phyloP scores from a whole-genome alignment of 2,888 invertebrate species.

The Latrodectus elegans region DNA sequence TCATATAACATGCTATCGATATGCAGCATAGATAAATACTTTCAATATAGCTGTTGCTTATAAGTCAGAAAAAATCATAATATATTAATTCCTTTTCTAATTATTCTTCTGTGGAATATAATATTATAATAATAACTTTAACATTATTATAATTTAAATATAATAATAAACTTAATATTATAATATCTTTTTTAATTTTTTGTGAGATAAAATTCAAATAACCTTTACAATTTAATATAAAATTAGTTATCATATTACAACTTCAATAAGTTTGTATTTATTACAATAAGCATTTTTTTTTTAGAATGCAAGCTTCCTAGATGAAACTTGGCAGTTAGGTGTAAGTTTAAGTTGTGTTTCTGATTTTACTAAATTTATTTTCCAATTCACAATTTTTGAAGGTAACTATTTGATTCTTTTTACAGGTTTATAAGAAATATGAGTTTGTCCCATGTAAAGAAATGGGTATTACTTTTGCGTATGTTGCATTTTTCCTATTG shows the following conservation, averaged over 20 bases:
- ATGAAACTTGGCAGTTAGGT: conserved; percentile 79
- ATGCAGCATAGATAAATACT: too few relatives aligned
- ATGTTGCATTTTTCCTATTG: conserved; percentile 49
- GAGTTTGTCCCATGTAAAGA: conserved; percentile 81
- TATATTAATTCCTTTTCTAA: too few relatives aligned
- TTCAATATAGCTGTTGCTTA: too few relatives aligned
- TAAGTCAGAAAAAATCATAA: too few relatives aligned
- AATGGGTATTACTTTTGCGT: conserved; percentile 80
- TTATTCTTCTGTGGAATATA: too few relatives aligned
- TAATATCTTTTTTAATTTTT: too few relatives aligned
- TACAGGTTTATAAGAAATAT: conserved; percentile 77
- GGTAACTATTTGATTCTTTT: background rate
- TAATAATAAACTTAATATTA: too few relatives aligned
- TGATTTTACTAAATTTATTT: conserved; percentile 4
- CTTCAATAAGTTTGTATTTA: background rate
- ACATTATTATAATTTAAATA: too few relatives aligned
- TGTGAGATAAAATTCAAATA: too few relatives aligned
- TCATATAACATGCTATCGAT: too few relatives aligned
- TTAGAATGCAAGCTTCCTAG: conserved; percentile 80
- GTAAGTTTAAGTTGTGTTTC: conserved; percentile 31
- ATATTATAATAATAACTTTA: too few relatives aligned
- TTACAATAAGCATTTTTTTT: background rate
- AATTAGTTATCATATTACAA: background rate
- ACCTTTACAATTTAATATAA: too few relatives aligned
- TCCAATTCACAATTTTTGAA: background rate